Evolutionary conservation across 2,888 invertebrate species (phyloP).

Genomic region (Platynereis dumerilii): DNA sequence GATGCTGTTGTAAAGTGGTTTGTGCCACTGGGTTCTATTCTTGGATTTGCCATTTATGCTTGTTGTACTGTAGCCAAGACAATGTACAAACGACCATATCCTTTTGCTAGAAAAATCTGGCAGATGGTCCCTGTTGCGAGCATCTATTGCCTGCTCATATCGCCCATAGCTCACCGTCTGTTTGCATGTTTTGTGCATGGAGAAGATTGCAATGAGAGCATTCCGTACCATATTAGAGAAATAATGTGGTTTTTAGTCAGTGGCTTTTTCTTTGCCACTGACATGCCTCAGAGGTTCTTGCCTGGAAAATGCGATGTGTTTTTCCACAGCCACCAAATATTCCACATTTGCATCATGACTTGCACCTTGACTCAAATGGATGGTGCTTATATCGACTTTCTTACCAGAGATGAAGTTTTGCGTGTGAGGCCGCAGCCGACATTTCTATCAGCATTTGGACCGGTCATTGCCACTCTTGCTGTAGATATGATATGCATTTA

Average conservation of each 20-base stretch:
- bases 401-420: constrained; percentile 39
- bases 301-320: constrained; percentile 60
- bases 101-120: constrained; percentile 57
- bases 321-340: constrained; percentile 61
- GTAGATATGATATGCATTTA: too few relatives aligned
- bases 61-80: constrained; percentile 57
- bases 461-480: constrained; percentile 42
- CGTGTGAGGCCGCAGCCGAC: constrained; percentile 46
- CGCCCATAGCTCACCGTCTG: constrained; percentile 54
- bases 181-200: constrained; percentile 40
- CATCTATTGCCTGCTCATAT: constrained; percentile 57
- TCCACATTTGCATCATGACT: constrained; percentile 59
- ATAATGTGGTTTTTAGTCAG: constrained; percentile 56
- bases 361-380: constrained; percentile 57
- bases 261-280: constrained; percentile 60
- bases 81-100: constrained; percentile 57
- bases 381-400: constrained; percentile 55
- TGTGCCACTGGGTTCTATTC: constrained; percentile 49
- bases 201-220: constrained; percentile 47
- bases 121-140: constrained; percentile 55
- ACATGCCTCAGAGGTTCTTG: constrained; percentile 57
- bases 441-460: constrained; percentile 52
- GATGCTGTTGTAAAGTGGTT: constrained; percentile 43
- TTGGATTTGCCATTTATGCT: constrained; percentile 50
- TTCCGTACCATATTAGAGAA: constrained; percentile 52